Evolutionary conservation across 1,140 invertebrate species (phyloP).

Genomic region (Branchinecta lynchi): DNA sequence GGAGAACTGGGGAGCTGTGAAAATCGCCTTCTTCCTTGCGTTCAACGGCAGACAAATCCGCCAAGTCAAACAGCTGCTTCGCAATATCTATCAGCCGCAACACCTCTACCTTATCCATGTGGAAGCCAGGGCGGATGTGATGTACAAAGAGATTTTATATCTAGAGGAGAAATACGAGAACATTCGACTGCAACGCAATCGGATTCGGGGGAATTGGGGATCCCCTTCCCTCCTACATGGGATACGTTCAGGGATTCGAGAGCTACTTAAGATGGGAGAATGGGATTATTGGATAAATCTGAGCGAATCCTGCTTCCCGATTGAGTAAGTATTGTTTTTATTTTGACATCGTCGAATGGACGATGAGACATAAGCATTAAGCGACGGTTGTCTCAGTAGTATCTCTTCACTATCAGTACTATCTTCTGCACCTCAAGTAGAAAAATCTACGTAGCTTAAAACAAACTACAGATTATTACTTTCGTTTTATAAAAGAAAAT

Average conservation of each 20-base stretch:
- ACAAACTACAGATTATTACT: no score
- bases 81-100: not conserved
- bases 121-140: not conserved
- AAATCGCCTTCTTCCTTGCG: not conserved
- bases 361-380: no score
- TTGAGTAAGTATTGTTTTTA: not conserved
- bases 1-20: not conserved
- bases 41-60: slow-evolving; percentile 7
- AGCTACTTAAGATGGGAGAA: not conserved
- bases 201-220: not conserved
- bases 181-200: not conserved
- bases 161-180: not conserved
- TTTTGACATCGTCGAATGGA: no score
- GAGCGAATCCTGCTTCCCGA: not conserved
- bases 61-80: not conserved
- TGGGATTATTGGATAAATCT: slow-evolving; percentile 3
- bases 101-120: not conserved
- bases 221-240: not conserved
- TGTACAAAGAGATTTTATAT: not conserved
- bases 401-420: no score
- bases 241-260: not conserved
- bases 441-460: no score
- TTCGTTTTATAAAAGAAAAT: no score
- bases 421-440: no score
- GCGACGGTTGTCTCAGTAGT: no score